Evolutionary conservation across 1,140 invertebrate species (phyloP).

Genomic region (Proctacanthus coquilletti): DNA sequence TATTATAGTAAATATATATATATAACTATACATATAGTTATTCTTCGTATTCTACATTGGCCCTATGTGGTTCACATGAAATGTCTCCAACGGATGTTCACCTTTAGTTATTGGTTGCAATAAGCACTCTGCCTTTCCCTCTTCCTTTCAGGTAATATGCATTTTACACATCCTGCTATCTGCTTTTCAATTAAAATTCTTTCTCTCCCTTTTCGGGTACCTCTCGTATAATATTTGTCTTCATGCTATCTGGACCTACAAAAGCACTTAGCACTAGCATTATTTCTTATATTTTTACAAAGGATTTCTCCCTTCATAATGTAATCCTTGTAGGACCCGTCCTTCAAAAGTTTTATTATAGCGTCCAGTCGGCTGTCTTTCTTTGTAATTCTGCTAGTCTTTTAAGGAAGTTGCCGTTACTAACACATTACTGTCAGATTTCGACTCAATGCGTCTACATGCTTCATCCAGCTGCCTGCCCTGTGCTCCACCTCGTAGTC

Average conservation of each 20-base stretch:
- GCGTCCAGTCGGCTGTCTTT: slow-evolving; percentile 4
- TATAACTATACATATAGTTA: not conserved
- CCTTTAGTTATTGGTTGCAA: slow-evolving; percentile 12
- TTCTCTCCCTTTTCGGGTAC: not conserved
- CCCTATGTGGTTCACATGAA: slow-evolving; percentile 15
- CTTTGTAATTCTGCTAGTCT: slow-evolving; percentile 4
- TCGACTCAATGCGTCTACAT: slow-evolving; percentile 20
- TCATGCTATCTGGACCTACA: slow-evolving; percentile 1
- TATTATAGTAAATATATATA: slow-evolving; percentile 1
- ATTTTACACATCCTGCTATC: not conserved
- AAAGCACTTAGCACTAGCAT: not conserved
- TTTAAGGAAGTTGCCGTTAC: not conserved
- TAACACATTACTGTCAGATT: slow-evolving; percentile 6
- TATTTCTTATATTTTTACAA: slow-evolving; percentile 5
- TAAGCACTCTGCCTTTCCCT: slow-evolving; percentile 6
- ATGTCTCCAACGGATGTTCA: slow-evolving; percentile 9
- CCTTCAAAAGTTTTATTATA: slow-evolving; percentile 1
- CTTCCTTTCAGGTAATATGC: slow-evolving; percentile 1
- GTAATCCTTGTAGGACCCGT: slow-evolving; percentile 2
- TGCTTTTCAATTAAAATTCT: not conserved
- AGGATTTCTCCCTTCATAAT: slow-evolving; percentile 4
- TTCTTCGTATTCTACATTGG: slow-evolving; percentile 7
- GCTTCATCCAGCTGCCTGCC: slow-evolving; percentile 11
- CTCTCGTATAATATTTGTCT: not conserved
- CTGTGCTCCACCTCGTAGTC: slow-evolving; percentile 16